A percentile compares a stretch with the other conserved stretches of the same genome.
Evolutionary conservation across 2,888 invertebrate genomes (phyloP).

Genomic region (Drosophila fulvimacula): DNA sequence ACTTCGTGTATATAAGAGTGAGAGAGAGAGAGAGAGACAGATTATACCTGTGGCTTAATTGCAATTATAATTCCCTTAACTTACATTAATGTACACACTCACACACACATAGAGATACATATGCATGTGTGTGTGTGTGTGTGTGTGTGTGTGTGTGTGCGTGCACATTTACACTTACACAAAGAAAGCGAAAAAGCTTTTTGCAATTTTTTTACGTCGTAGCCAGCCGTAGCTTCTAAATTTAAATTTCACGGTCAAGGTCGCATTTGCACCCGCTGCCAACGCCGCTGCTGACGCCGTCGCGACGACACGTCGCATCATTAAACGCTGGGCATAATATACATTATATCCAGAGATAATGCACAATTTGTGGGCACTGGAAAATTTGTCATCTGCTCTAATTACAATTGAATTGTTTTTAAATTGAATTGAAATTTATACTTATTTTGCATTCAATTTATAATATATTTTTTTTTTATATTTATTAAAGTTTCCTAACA

Average conservation of each 20-base stretch:
- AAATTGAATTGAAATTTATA: neutral
- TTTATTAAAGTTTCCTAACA: slow-evolving; percentile 3
- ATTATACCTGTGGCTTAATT: slow-evolving; percentile 44
- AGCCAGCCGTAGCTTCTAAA: slow-evolving; percentile 75
- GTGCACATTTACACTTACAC: slow-evolving; percentile 32
- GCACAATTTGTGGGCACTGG: neutral
- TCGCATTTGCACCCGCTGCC: slow-evolving; percentile 71
- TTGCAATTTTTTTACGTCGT: slow-evolving; percentile 71
- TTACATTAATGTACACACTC: neutral
- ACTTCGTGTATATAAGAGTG: neutral
- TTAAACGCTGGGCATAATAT: slow-evolving; percentile 22
- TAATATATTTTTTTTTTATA: neutral
- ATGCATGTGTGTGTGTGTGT: neutral
- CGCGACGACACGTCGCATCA: neutral
- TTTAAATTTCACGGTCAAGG: slow-evolving; percentile 84
- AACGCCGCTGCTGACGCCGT: slow-evolving; percentile 19
- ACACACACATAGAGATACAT: neutral
- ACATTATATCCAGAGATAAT: slow-evolving; percentile 12
- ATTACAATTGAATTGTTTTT: neutral
- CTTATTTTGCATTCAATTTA: neutral
- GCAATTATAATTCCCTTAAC: slow-evolving; percentile 22
- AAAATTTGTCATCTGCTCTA: neutral
- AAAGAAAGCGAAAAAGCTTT: slow-evolving; percentile 51
- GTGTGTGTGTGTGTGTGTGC: no score
- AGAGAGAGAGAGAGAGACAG: neutral